Evolutionary conservation across 1,140 invertebrate species (phyloP).

Genomic region (Eurosta solidaginis): DNA sequence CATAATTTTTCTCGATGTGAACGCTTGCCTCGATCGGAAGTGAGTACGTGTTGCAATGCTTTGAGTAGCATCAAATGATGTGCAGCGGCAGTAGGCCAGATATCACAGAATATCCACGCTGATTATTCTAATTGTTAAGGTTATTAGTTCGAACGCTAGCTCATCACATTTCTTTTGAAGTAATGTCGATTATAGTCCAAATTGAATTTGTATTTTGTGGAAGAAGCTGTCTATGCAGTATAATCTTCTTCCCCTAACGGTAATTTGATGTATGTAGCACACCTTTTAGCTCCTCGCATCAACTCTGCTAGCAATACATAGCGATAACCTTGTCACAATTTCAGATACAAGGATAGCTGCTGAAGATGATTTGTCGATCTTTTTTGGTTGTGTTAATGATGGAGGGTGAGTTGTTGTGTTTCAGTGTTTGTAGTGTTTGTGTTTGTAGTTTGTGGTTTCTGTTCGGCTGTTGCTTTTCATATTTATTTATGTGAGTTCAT

Average conservation of each 20-base stretch:
- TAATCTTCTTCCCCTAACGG: background rate
- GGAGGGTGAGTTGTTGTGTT: background rate
- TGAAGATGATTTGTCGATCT: background rate
- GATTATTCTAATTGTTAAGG: background rate
- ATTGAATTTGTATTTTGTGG: conserved; percentile 23
- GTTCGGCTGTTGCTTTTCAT: background rate
- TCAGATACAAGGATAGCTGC: too few species aligned
- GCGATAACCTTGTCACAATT: too few species aligned
- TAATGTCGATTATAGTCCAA: background rate
- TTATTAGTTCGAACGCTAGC: background rate
- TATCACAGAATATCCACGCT: background rate
- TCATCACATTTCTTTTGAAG: background rate
- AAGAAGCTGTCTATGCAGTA: background rate
- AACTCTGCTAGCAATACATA: background rate
- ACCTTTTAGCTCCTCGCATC: conserved; percentile 4
- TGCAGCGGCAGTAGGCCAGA: background rate
- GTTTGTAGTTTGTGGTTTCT: background rate
- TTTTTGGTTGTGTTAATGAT: background rate
- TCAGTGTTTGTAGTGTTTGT: background rate
- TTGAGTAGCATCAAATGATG: background rate
- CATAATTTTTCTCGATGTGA: background rate
- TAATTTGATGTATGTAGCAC: conserved; percentile 18
- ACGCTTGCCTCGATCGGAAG: background rate
- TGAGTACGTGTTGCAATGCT: conserved; percentile 12
- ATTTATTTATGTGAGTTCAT: conserved; percentile 27